Evolutionary conservation across 2,888 invertebrate genomes (phyloP).

Genomic region (Steinernema carpocapsae): DNA sequence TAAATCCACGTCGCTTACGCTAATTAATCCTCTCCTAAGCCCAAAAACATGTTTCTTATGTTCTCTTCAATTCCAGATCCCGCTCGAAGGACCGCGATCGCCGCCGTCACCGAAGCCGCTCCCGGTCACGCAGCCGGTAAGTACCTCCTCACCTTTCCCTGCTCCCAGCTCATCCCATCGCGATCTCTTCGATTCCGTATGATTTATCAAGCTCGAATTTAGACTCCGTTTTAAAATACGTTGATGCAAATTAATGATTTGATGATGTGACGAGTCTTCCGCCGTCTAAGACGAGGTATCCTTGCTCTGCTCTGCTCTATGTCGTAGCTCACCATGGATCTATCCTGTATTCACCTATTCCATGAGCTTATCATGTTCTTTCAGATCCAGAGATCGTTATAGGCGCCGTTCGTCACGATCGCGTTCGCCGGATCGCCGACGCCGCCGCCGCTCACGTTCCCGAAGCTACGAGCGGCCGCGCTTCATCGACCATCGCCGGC

Average conservation of each 20-base stretch:
- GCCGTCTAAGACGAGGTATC: slow-evolving; percentile 24
- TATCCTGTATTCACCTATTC: background rate
- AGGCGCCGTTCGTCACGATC: slow-evolving; percentile 38
- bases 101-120: background rate
- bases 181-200: background rate
- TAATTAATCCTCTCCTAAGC: too few species aligned
- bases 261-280: slow-evolving; percentile 6
- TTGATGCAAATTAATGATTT: slow-evolving; percentile 11
- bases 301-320: background rate
- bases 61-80: background rate
- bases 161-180: background rate
- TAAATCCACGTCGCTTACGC: too few species aligned
- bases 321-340: too few species aligned
- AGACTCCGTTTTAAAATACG: slow-evolving; percentile 12
- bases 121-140: background rate
- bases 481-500: slow-evolving; percentile 36
- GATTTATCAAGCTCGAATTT: slow-evolving; percentile 7
- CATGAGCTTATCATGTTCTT: background rate
- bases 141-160: background rate
- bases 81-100: slow-evolving; percentile 14
- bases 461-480: slow-evolving; percentile 31
- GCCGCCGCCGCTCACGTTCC: slow-evolving; percentile 35
- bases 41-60: too few species aligned
- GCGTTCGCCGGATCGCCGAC: slow-evolving; percentile 36
- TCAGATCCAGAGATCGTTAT: slow-evolving; percentile 35